A percentile compares a stretch with the other conserved stretches of the same genome.
phyloP scores from a whole-genome alignment of 2,888 invertebrate genomes.

The Dryobotodes eremita region DNA sequence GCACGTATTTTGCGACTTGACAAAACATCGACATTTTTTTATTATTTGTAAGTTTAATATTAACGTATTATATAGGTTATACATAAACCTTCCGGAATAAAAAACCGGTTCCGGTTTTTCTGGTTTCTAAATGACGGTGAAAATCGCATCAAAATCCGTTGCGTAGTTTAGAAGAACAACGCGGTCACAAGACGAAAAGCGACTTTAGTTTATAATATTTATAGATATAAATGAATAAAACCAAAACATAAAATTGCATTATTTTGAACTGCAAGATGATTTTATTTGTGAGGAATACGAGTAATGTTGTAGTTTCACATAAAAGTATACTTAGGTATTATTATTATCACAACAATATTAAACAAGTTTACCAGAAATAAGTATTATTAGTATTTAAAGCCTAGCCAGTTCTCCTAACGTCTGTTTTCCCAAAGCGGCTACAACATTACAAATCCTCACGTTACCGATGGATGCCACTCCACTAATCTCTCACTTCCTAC shows the following conservation, averaged over 20 bases:
- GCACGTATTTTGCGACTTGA: background rate
- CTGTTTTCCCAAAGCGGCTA: background rate
- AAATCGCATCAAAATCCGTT: background rate
- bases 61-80: too few species aligned
- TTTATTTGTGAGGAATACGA: background rate
- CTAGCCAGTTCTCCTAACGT: background rate
- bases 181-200: background rate
- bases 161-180: background rate
- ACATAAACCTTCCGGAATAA: too few species aligned
- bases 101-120: too few species aligned
- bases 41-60: too few species aligned
- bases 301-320: background rate
- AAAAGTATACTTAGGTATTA: background rate
- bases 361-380: too few species aligned
- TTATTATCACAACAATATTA: background rate
- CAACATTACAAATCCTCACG: constrained; percentile 58
- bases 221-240: background rate
- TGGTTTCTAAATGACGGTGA: background rate
- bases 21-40: background rate
- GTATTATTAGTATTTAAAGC: background rate
- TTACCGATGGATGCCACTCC: constrained; percentile 50
- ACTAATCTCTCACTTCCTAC: constrained; percentile 54
- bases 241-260: background rate
- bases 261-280: background rate
- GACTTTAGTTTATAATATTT: background rate